Base-by-base conservation (phyloP, 2,797 vertebrate species). In the Centroberyx gerrardi region DNA sequence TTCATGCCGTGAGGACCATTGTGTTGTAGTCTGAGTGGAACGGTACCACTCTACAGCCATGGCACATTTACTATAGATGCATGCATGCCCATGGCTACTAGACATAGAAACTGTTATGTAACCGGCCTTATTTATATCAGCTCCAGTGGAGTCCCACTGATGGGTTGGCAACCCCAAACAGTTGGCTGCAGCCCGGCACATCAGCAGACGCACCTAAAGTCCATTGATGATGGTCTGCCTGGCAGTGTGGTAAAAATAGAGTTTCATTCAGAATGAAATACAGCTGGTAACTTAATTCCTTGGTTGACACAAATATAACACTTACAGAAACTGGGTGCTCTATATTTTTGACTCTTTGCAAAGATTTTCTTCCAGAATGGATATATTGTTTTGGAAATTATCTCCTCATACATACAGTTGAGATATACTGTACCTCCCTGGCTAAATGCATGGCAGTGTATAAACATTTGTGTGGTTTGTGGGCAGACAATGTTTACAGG, bases 121-220 rank as follows among this genome's bases (percentile, higher is more conserved):
- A 71, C 38, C 56, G 53, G 29, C 28, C 59, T 74, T 83, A 80
- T 85, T 83, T 83, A 73, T 72, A 83, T 51, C 42, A 10, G 14
- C 28, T 49, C 61, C 22, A 49, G 55, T 38, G 29, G 44, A 9
- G 69, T 36, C 27, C 59, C 59, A 62, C 69, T 78, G 17, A 42
- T 28, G 36, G 33, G n/a, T 29, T 62, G 68, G 70, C 64, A 44
- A 33, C 29, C 49, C 28, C 29, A 13, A 12, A 60, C 27, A 70
- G 68, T 64, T 48, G 46, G 75, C 67, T 31, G 42, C 36, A 46
- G 53, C 71, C 62, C 63, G 33, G 56, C 60, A 18, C 55, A 22
- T 60, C 38, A 42, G 18, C 53, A 46, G 13, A 5, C 2, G 44
- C 44, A 46, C 5, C 44, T 48, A 13, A 13, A 48, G 9, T 63